Base-by-base conservation (phyloP, 1,140 invertebrate species). In the Calycopis cecrops region DNA sequence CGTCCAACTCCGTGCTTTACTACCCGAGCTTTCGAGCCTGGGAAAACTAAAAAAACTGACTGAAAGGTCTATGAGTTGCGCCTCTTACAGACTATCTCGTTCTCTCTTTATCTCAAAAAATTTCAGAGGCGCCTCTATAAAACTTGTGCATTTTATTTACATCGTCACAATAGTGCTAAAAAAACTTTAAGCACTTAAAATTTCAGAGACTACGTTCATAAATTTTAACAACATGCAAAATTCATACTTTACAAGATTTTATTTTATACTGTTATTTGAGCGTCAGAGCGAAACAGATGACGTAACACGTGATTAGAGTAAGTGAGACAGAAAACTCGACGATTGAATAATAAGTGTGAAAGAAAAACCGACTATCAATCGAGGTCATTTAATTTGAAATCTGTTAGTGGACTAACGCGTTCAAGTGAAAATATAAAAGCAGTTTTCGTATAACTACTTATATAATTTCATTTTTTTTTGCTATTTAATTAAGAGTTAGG, bases 331-430 rank as follows among this genome's bases (percentile, higher is more conserved):
- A 28, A 28, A 28, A 28, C 21, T 6, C 21, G 12, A 40, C 14
- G 40, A 17, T 44, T 44, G 14, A 44, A 44, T 44, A 44, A 12
- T 8, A 40, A 44, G 40, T 16, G 40, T 9, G 16, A 14, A 44
- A 42, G 17, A 51, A 53, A 49, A 38, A 34, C 35, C 58, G 44
- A 60, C 54, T 53, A 60, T 60, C 53, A 60, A 55, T 60, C 58
- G 55, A 55, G 48, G 35, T 55, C 52, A 55, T 55, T 60, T 52
- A 52, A 55, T 55, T 37, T 53, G 52, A 60, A 55, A 50, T 48
- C 49, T 44, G 47, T 33, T 47, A 60, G 58, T 48, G 38, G 37
- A 40, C 33, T 35, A 18, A n/a, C 12, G 34, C 35, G 48, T 42
- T 55, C 40, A 37, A 49, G 34, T 37, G 14, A 55, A 59, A 59